Conservation (phyloP, 92 coral and sea anemone species). For the Meandrina meandrites region DNA sequence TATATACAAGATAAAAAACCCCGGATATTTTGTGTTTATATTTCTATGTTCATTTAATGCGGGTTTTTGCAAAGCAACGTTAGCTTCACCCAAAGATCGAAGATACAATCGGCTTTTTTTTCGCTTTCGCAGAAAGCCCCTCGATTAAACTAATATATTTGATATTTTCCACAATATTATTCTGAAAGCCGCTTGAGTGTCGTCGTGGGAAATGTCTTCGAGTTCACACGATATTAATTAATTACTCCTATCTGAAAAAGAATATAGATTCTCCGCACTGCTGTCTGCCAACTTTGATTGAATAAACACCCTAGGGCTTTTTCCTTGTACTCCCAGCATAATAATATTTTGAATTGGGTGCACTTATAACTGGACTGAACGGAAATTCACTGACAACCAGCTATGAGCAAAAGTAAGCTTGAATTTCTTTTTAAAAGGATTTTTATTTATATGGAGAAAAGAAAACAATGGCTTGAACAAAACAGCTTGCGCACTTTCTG, state of each 20-base stretch:
- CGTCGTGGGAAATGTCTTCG: not conserved
- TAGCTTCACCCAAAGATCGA: not conserved
- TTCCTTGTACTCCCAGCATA: not conserved
- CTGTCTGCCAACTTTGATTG: not conserved
- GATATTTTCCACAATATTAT: not conserved
- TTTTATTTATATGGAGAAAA: not conserved
- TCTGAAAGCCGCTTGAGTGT: not conserved
- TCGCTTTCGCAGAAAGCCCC: not conserved
- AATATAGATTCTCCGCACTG: not conserved
- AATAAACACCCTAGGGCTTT: not conserved
- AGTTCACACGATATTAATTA: not conserved
- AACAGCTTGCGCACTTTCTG: not conserved
- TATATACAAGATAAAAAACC: not conserved
- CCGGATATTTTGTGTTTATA: not conserved
- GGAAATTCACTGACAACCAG: not conserved
- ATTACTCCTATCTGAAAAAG: not conserved
- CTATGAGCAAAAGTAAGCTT: not conserved
- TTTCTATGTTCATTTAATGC: not conserved
- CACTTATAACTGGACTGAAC: not conserved
- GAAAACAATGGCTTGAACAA: not conserved
- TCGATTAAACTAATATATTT: not conserved
- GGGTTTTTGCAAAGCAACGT: not conserved
- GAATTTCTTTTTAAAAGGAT: not conserved
- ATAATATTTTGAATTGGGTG: slow-evolving; percentile 6
- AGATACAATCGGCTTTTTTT: not conserved